Base-by-base conservation (phyloP, 2,113 vertebrate genomes). In the Podarcis muralis region DNA sequence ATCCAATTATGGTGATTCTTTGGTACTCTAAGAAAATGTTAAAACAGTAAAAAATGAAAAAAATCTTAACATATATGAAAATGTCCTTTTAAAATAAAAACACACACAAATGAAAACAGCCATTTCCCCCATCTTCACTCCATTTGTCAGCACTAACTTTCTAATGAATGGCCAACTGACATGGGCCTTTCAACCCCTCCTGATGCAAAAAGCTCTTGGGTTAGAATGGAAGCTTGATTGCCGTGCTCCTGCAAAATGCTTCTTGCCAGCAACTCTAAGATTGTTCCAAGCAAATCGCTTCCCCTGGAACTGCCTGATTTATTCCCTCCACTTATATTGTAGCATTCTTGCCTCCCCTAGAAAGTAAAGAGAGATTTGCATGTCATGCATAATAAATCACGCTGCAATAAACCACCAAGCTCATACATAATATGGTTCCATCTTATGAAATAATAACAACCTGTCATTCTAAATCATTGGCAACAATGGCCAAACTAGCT, bases 371-470 rank as follows among this genome's bases (percentile, higher is more conserved):
- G 88, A 37, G 9, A 32, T 72, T 90, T 92, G 88, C 0, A 0
- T 93, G 91, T 87, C 88, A 92, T 93, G 94, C 90, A 78, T 89
- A 92, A 92, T 90, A 35, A 89, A 93, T 89, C 90, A 90, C 77
- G 88, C 65, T 90, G 71, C 87, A 88, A 92, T 89, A 90, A 94
- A 88, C 9, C 0, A 48, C 48, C 84, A 69, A 92, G 32, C 69
- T 82, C 76, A 84, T 87, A 81, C 71, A 74, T 86, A 93, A 83
- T 86, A 88, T 72, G 35, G 40, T n/a, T 3, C 0, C 0, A 1
- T 25, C 57, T 93, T 93, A 95, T 90, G 78, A 95, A 95, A 93
- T 74, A 93, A 94, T 87, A 92, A 90, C 89, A 1, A 48, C 62
- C 75, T 91, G 92, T 81, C 92, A 86, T 82, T 93, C 85, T 72